Conservation (phyloP, 2,797 vertebrate species). For the Bucorvus abyssinicus region DNA sequence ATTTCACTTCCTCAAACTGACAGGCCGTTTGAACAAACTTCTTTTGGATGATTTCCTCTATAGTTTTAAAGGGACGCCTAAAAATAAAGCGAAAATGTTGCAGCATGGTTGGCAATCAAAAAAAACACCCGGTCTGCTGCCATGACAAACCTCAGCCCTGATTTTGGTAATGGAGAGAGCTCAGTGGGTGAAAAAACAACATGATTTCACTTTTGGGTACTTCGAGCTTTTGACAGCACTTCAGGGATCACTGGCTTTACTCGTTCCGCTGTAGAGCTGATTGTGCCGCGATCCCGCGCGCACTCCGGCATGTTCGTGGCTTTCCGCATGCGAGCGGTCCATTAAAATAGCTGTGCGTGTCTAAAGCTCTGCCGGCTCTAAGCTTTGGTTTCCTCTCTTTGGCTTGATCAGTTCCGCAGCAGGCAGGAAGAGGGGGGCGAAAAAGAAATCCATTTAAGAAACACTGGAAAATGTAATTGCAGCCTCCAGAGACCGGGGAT, state of each 20-base stretch:
- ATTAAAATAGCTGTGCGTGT: neutral
- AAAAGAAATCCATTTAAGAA: neutral
- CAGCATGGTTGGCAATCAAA: neutral
- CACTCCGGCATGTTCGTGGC: neutral
- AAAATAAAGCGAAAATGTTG: slow-evolving; percentile 12
- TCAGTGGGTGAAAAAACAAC: neutral
- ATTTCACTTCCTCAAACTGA: slow-evolving; percentile 64
- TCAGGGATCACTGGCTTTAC: neutral
- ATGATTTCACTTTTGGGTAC: neutral
- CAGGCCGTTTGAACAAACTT: slow-evolving; percentile 33
- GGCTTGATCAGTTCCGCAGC: neutral
- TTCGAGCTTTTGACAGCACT: neutral
- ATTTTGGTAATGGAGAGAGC: neutral
- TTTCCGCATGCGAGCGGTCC: neutral
- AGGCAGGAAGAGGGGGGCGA: neutral
- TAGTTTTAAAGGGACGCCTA: slow-evolving; percentile 27
- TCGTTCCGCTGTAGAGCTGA: neutral
- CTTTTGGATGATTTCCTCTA: slow-evolving; percentile 64
- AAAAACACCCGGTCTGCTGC: neutral
- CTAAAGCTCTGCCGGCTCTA: slow-evolving; percentile 9
- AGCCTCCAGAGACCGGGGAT: neutral
- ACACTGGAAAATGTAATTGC: neutral
- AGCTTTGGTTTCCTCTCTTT: neutral
- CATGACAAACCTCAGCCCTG: neutral
- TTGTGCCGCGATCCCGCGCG: neutral